Evolutionary conservation across 2,888 invertebrate species (phyloP), one percentile per base, ranked within the genome.

Genomic region (Flexamia atlantica): DNA sequence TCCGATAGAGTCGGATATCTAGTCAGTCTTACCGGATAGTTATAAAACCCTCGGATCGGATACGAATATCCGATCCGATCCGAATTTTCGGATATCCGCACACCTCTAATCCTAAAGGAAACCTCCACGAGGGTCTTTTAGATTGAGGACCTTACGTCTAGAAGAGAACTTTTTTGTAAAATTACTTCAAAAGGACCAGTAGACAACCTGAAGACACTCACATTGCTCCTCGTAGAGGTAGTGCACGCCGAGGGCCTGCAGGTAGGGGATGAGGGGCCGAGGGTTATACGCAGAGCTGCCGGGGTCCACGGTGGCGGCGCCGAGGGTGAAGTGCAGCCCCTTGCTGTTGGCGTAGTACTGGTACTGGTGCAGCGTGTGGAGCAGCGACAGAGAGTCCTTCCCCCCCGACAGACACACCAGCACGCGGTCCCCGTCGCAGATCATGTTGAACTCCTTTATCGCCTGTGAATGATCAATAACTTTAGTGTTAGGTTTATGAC

Each of bases 401-500:
- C 96, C 96, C 0, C 96, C 97, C 0, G 97, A 97, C 68, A 98
- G 91, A 89, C 97, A 97, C 17, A 97, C 94, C 89, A 98, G 91
- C 20, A 97, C 94, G 85, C 94, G 93, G 89, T 98, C 97, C 1
- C 95, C 96, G 86, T 96, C 93, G 81, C 93, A 92, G 83, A 98
- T 93, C 97, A 97, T 97, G 85, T 94, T 93, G 90, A 94, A 97
- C 88, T 97, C 96, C 85, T 94, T 94, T 76, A 97, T 92, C 0
- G 97, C 97, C 94, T 95, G 89, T 42, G 88, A 87, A 84, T 85
- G n/a, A n/a, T n/a, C n/a, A n/a, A n/a, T n/a, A n/a, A n/a, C n/a
- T n/a, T n/a, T n/a, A n/a, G n/a, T n/a, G n/a, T n/a, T n/a, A n/a
- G n/a, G n/a, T n/a, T n/a, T n/a, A n/a, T n/a, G n/a, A n/a, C n/a